phyloP scores from a whole-genome alignment of 2,113 vertebrate genomes.

The Sturnira hondurensis region DNA sequence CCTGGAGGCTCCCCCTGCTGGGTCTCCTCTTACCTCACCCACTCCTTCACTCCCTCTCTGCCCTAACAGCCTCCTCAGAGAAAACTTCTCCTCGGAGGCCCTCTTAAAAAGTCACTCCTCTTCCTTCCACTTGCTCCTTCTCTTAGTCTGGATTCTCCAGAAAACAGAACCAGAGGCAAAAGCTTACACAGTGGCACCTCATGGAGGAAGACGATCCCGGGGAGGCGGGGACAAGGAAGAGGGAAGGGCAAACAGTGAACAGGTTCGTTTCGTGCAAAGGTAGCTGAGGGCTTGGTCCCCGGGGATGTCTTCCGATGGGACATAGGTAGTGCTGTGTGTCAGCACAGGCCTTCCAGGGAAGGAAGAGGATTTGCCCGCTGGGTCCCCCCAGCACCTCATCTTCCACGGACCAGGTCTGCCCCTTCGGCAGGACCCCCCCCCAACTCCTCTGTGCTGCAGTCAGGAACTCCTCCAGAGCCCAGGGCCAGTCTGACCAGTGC shows the following conservation, averaged over 20 bases:
- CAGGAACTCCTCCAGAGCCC: not conserved
- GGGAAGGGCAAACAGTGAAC: not conserved
- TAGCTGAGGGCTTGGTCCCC: not conserved
- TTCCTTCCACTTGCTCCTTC: not conserved
- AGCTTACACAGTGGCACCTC: not conserved
- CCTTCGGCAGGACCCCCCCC: not conserved
- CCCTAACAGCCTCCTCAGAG: not conserved
- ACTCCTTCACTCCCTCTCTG: not conserved
- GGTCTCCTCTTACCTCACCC: not conserved
- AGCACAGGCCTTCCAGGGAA: not conserved
- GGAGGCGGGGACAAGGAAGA: not conserved
- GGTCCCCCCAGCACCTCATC: not conserved
- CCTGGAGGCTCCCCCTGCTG: not conserved
- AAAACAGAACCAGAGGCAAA: not conserved
- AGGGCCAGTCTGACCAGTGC: not conserved
- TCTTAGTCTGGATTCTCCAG: not conserved
- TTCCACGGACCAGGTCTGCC: not conserved
- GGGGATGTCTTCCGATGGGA: not conserved
- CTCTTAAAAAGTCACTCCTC: not conserved
- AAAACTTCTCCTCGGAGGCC: not conserved
- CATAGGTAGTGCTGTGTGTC: not conserved
- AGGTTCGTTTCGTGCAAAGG: not conserved
- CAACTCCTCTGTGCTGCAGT: fast-evolving
- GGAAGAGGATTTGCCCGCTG: not conserved
- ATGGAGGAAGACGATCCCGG: not conserved